Conservation (phyloP, 2,888 invertebrate genomes). For the Dimorphilus gyrociliatus region DNA sequence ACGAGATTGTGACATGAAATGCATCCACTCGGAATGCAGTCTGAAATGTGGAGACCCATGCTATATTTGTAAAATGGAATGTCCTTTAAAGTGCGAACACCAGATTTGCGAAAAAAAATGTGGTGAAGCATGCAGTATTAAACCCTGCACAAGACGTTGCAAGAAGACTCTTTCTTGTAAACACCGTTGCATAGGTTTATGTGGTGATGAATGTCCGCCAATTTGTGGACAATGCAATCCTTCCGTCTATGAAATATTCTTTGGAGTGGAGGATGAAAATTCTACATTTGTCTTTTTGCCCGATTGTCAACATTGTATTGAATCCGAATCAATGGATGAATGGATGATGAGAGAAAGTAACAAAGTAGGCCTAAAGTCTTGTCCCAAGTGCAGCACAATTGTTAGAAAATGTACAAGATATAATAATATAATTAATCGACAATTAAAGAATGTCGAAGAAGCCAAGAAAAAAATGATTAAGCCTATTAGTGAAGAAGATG, state of each 20-base stretch:
- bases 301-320: slow-evolving; percentile 31
- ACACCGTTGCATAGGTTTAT: slow-evolving; percentile 50
- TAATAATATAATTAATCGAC: slow-evolving; percentile 42
- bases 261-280: slow-evolving; percentile 43
- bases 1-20: slow-evolving; percentile 28
- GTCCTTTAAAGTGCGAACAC: slow-evolving; percentile 29
- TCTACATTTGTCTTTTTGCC: slow-evolving; percentile 34
- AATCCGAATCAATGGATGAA: slow-evolving; percentile 29
- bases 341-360: slow-evolving; percentile 16
- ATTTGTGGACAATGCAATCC: slow-evolving; percentile 45
- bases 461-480: slow-evolving; percentile 18
- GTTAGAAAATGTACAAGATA: slow-evolving; percentile 46
- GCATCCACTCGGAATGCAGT: slow-evolving; percentile 23
- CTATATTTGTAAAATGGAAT: slow-evolving; percentile 27
- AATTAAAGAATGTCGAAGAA: slow-evolving; percentile 25
- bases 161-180: slow-evolving; percentile 39
- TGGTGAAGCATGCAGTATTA: slow-evolving; percentile 32
- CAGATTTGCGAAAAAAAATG: slow-evolving; percentile 26
- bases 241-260: slow-evolving; percentile 30
- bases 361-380: slow-evolving; percentile 31
- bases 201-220: slow-evolving; percentile 53
- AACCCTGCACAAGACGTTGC: slow-evolving; percentile 30
- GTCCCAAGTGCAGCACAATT: slow-evolving; percentile 47
- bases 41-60: slow-evolving; percentile 24
- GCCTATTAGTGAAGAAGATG: slow-evolving; percentile 3